Base-by-base conservation (phyloP, 2,113 vertebrate species). In the Agapornis roseicollis region DNA sequence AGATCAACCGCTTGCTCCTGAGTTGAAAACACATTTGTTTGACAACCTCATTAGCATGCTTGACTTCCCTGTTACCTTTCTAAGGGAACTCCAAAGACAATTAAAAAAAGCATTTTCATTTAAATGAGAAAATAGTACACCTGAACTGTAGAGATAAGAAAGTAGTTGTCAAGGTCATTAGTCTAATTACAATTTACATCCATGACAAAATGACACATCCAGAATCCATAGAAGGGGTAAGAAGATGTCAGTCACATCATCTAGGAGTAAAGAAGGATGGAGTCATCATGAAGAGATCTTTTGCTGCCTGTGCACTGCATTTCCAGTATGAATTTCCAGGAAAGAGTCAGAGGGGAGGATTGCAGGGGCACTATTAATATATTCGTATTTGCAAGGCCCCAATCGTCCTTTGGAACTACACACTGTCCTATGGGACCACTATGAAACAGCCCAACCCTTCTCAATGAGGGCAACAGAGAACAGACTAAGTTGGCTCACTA, bases 301-400 rank as follows among this genome's bases (percentile, higher is more conserved):
- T 64, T 70, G 17, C 16, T 77, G 8, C 13, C 68, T 69, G 15
- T 72, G n/a, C 7, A 29, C 13, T 31, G 5, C 18, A 24, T 50
- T 72, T 90, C 65, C 16, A 10, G 23, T 66, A 31, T 60, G 12
- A n/a, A 19, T 70, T 84, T 20, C 7, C 28, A 44, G 37, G 35
- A 80, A 13, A 53, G 19, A 69, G 55, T 46, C 19, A 71, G 29
- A 66, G 3, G 19, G 14, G 9, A 50, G 17, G 11, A 69, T 80
- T 83, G 29, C 0, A 1, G 63, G 18, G 2, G 6, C 0, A 41
- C 9, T 1, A 0, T 39, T 76, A 11, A 14, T 61, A 44, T 58
- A 23, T 83, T 77, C 35, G 23, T 47, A 13, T 63, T 46, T 50
- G 6, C 39, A 64, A 23, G 17, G 4, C 2, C n/a, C 20, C 0